Percentiles rank a stretch among this genome's conserved stretches.
These are phyloP conservation scores for Bursaphelenchus mucronatus DNA, from an alignment of 1,140 invertebrate species.

Conservation along the genomic window DNA sequence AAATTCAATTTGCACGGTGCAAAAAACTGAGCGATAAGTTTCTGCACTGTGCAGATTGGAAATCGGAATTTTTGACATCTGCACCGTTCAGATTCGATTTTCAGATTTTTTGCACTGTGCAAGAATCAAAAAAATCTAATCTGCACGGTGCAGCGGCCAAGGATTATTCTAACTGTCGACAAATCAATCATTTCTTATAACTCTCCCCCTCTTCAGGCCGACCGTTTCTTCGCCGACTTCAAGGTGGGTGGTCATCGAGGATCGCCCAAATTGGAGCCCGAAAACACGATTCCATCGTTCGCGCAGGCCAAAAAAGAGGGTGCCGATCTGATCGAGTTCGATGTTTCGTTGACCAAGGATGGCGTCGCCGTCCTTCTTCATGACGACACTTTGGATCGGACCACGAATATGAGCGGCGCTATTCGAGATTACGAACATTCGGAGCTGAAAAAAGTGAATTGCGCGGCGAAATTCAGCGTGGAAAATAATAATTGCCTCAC, in stretches of 20 bases:
- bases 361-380: constrained; percentile 72
- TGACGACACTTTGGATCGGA: constrained; percentile 70
- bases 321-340: constrained; percentile 72
- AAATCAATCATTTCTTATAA: neutral
- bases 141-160: too few species aligned
- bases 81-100: too few species aligned
- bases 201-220: constrained; percentile 37
- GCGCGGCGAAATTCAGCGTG: constrained; percentile 38
- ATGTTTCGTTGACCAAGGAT: constrained; percentile 71
- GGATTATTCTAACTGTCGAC: neutral
- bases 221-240: constrained; percentile 50
- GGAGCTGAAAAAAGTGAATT: constrained; percentile 64
- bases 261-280: constrained; percentile 47
- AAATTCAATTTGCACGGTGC: too few species aligned
- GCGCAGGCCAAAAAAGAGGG: constrained; percentile 65
- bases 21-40: too few species aligned
- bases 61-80: too few species aligned
- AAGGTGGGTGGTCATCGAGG: constrained; percentile 54
- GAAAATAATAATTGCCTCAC: neutral
- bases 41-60: too few species aligned
- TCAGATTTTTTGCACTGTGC: too few species aligned
- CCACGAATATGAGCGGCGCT: constrained; percentile 66
- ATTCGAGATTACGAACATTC: constrained; percentile 68
- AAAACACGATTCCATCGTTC: constrained; percentile 59
- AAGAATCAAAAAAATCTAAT: neutral